A percentile compares a stretch with the other conserved stretches of the same genome.
These are phyloP conservation scores for Diarsia rubi DNA, from an alignment of 2,888 invertebrate species.

Conservation along the genomic window DNA sequence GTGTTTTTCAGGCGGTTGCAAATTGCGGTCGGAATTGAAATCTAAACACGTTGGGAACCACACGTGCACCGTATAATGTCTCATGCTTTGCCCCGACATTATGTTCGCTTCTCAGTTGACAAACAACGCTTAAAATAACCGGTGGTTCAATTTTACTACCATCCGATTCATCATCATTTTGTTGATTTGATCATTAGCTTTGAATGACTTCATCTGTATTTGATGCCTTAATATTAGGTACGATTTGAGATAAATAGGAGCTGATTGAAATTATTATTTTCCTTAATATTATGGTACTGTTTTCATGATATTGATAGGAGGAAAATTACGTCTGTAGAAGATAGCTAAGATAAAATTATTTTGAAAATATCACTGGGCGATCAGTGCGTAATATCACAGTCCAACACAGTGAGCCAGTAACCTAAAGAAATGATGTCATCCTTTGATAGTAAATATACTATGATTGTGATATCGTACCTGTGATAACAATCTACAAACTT, in stretches of 20 bases:
- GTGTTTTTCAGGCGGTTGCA: conserved; percentile 9
- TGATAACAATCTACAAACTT: conserved; percentile 65
- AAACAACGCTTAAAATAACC: conserved; percentile 58
- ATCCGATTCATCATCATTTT: conserved; percentile 28
- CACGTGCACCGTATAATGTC: conserved; percentile 49
- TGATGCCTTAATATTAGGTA: conserved; percentile 19
- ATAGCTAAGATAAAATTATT: conserved; percentile 34
- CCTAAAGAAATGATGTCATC: conserved; percentile 67
- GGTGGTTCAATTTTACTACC: conserved; percentile 49
- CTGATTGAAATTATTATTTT: background rate
- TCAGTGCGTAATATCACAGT: conserved; percentile 45
- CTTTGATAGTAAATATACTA: conserved; percentile 62
- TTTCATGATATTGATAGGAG: conserved; percentile 10
- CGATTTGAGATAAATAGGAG: conserved; percentile 9
- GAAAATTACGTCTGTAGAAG: conserved; percentile 12
- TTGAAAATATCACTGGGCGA: conserved; percentile 36
- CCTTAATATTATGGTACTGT: background rate
- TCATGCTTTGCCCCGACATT: conserved; percentile 41
- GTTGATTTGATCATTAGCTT: conserved; percentile 36
- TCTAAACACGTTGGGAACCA: conserved; percentile 31
- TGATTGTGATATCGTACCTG: conserved; percentile 60
- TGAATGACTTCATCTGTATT: conserved; percentile 32
- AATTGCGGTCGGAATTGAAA: conserved; percentile 51
- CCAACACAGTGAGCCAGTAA: conserved; percentile 53
- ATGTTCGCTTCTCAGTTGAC: conserved; percentile 41